These are phyloP conservation scores for Thelohanellus kitauei DNA, from an alignment of 30 jellyfish, hydroid and myxozoan genomes.

Conservation along the genomic window DNA sequence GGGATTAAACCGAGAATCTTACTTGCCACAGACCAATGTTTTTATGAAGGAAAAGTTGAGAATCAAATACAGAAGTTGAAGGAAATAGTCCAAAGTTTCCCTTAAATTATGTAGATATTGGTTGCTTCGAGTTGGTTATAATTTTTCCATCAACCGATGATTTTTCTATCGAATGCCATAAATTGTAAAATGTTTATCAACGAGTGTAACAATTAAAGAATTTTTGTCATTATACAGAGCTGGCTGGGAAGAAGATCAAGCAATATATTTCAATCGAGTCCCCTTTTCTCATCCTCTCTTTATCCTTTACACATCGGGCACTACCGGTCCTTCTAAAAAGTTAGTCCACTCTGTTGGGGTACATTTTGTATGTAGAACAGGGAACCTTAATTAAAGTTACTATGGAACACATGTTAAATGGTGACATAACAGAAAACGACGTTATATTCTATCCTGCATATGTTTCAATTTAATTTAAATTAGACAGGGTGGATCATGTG, in stretches of 20 bases:
- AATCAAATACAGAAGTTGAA: too few relatives aligned
- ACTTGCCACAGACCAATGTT: too few relatives aligned
- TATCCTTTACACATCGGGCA: constrained; percentile 89
- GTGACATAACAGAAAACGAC: constrained; percentile 31
- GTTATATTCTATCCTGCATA: constrained; percentile 44
- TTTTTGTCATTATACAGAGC: too few relatives aligned
- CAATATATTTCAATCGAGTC: constrained; percentile 16
- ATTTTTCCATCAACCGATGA: too few relatives aligned
- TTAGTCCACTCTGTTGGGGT: constrained; percentile 95
- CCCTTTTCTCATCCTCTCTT: constrained; percentile 75
- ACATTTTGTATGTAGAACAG: constrained; percentile 24
- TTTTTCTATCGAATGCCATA: too few relatives aligned
- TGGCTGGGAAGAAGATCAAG: constrained; percentile 16
- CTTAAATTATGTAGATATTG: too few relatives aligned
- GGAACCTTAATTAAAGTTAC: constrained; percentile 67
- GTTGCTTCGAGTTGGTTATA: too few relatives aligned
- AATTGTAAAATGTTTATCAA: too few relatives aligned
- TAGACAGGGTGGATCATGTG: constrained; percentile 99
- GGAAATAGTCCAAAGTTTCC: too few relatives aligned
- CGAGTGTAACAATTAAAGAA: too few relatives aligned
- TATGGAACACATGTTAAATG: constrained; percentile 78
- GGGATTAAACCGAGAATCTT: too few relatives aligned
- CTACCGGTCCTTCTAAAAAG: constrained; percentile 87
- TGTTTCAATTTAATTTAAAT: constrained; percentile 5
- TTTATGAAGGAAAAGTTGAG: too few relatives aligned